Conservation (phyloP, 2,797 vertebrate species). For the Ptychobarbus kaznakovi region DNA sequence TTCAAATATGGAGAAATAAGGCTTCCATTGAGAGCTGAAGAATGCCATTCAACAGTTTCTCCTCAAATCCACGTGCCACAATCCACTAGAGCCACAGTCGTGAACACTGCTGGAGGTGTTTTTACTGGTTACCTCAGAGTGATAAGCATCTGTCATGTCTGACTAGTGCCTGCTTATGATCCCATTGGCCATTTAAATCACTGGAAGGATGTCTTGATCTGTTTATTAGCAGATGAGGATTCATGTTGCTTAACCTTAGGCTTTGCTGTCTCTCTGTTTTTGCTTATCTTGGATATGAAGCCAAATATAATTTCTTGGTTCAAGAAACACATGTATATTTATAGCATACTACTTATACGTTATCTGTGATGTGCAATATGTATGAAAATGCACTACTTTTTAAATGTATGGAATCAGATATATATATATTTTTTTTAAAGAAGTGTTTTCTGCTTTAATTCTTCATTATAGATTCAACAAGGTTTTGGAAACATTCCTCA, state of each 20-base stretch:
- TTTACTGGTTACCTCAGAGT: conserved; percentile 3
- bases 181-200: not conserved
- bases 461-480: too few relatives aligned
- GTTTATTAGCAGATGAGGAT: not conserved
- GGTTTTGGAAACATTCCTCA: too few relatives aligned
- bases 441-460: not conserved
- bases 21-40: conserved; percentile 28
- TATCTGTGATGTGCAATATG: not conserved
- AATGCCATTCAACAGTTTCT: conserved; percentile 27
- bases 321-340: not conserved
- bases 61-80: not conserved
- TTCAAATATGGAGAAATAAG: not conserved
- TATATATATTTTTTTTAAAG: not conserved
- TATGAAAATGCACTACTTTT: not conserved
- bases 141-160: not conserved
- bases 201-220: not conserved
- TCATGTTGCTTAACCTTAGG: not conserved
- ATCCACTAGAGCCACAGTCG: not conserved
- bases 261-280: not conserved
- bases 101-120: conserved; percentile 8
- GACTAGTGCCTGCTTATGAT: not conserved
- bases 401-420: not conserved
- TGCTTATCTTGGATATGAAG: not conserved
- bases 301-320: not conserved
- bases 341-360: not conserved